Percentiles rank a stretch among this genome's conserved stretches.
These are phyloP conservation scores for Lindbergichthys nudifrons DNA, from an alignment of 2,797 vertebrate genomes.

Conservation along the genomic window DNA sequence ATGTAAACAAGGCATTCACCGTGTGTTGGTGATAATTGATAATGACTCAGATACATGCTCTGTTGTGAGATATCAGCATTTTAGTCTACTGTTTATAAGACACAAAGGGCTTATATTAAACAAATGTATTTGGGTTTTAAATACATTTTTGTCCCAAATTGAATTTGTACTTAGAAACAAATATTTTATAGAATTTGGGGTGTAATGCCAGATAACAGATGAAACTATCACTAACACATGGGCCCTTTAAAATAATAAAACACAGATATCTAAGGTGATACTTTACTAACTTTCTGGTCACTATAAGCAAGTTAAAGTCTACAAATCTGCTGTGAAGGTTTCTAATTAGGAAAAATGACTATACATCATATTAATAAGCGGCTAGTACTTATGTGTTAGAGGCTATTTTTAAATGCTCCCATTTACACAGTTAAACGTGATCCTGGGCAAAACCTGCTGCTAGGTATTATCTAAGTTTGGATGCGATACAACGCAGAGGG, in stretches of 20 bases:
- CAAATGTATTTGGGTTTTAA: no score
- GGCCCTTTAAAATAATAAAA: neutral
- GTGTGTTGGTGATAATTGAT: neutral
- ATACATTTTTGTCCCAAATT: neutral
- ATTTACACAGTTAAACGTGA: constrained; percentile 18
- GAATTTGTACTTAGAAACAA: neutral
- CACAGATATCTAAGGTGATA: neutral
- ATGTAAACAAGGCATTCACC: neutral
- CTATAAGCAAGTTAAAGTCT: neutral
- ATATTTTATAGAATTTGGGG: no score
- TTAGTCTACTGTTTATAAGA: neutral
- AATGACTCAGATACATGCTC: neutral
- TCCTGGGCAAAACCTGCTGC: constrained; percentile 6
- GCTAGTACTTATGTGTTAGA: constrained; percentile 7
- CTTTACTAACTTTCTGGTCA: neutral
- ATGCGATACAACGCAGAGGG: constrained; percentile 2
- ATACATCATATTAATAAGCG: neutral
- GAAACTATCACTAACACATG: no score
- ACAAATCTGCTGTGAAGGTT: neutral
- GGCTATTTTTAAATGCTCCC: constrained; percentile 15
- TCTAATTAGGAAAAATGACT: constrained; percentile 1
- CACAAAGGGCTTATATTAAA: neutral
- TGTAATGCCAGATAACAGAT: no score
- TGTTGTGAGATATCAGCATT: neutral
- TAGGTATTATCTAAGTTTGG: constrained; percentile 19